A percentile compares a stretch with the other conserved stretches of the same genome.
Evolutionary conservation across 2,113 vertebrate species (phyloP).

Genomic region (Pholis gunnellus): DNA sequence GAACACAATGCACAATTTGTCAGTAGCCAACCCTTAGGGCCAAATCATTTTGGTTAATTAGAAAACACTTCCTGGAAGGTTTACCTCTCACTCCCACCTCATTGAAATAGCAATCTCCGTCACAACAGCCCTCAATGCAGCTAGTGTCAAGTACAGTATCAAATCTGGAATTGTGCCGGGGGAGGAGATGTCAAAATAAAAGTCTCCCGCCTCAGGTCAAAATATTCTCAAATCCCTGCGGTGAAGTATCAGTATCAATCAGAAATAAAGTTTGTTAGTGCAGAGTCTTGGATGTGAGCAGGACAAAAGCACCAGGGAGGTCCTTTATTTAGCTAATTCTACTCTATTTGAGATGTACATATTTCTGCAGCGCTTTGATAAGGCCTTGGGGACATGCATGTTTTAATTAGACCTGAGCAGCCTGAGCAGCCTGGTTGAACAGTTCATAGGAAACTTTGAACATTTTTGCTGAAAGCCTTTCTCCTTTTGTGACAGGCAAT

Average conservation of each 20-base stretch:
- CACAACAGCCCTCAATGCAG: slow-evolving; percentile 63
- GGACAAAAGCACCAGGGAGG: slow-evolving; percentile 77
- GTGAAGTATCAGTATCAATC: slow-evolving; percentile 74
- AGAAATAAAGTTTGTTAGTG: slow-evolving; percentile 72
- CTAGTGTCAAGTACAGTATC: slow-evolving; percentile 66
- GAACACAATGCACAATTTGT: slow-evolving; percentile 56
- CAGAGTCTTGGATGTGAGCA: slow-evolving; percentile 60
- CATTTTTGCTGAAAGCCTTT: slow-evolving; percentile 74
- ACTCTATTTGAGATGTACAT: slow-evolving; percentile 79
- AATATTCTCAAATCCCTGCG: slow-evolving; percentile 76
- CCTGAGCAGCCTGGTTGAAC: slow-evolving; percentile 71
- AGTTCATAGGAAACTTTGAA: slow-evolving; percentile 81
- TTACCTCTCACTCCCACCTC: slow-evolving; percentile 76
- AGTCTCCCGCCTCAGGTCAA: slow-evolving; percentile 77
- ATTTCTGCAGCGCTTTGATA: slow-evolving; percentile 79
- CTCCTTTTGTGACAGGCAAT: slow-evolving; percentile 79
- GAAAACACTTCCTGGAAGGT: slow-evolving; percentile 69
- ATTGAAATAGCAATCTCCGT: slow-evolving; percentile 72
- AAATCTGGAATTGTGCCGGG: slow-evolving; percentile 68
- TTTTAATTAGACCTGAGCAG: slow-evolving; percentile 79
- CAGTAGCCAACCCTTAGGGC: slow-evolving; percentile 56
- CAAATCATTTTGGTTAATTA: slow-evolving; percentile 76
- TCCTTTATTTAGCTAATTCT: slow-evolving; percentile 80
- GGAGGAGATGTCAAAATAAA: slow-evolving; percentile 82
- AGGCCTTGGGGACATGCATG: slow-evolving; percentile 77